Percentiles rank a stretch among this genome's conserved stretches.
Conservation (phyloP, 2,888 invertebrate genomes). For the Frankliniella intonsa region DNA sequence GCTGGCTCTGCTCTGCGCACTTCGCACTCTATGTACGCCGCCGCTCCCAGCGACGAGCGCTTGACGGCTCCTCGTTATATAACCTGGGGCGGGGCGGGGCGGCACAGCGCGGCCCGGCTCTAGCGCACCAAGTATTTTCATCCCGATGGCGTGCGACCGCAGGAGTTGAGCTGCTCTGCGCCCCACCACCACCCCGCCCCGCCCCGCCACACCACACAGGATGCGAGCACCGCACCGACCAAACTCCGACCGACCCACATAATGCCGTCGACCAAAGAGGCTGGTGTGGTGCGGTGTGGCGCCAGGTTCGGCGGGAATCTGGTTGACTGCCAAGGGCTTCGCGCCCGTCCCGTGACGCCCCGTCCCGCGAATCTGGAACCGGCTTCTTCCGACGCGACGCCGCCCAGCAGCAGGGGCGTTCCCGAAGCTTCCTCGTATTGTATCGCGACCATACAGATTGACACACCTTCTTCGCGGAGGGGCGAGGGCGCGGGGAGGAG, state of each 20-base stretch:
- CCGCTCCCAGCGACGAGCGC: too few species aligned
- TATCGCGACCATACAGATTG: too few species aligned
- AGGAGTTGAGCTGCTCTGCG: too few species aligned
- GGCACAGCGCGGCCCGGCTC: too few species aligned
- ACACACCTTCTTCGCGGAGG: too few species aligned
- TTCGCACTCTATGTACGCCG: not conserved
- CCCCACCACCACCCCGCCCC: not conserved
- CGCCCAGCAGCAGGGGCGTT: not conserved
- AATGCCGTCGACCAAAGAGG: not conserved
- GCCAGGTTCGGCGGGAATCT: not conserved
- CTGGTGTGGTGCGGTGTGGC: not conserved
- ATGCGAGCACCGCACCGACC: not conserved
- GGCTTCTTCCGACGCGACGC: not conserved
- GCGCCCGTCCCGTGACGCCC: not conserved
- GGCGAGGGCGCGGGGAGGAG: too few species aligned
- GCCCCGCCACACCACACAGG: not conserved
- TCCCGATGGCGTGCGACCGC: too few species aligned
- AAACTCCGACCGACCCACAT: not conserved
- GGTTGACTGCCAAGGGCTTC: not conserved
- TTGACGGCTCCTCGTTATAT: too few species aligned
- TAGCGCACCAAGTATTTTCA: too few species aligned
- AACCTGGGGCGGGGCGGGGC: too few species aligned
- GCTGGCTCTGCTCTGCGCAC: not conserved
- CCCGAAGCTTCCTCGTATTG: too few species aligned
- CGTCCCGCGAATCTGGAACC: not conserved